phyloP scores from a whole-genome alignment of 2,888 invertebrate species.

The Litoditis marina region DNA sequence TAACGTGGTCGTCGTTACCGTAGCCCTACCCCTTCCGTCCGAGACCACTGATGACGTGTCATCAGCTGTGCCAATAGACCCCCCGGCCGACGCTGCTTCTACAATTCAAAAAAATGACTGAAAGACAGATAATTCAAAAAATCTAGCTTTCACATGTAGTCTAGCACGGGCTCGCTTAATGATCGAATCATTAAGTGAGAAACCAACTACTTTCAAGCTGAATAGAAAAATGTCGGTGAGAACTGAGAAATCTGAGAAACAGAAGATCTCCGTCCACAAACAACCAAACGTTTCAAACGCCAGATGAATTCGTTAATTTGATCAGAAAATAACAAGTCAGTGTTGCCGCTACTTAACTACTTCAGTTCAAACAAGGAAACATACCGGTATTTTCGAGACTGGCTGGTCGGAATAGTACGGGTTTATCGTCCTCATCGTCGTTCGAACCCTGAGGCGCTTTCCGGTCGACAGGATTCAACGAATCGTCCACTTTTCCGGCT shows the following conservation, averaged over 20 bases:
- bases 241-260: too few relatives aligned
- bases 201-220: too few relatives aligned
- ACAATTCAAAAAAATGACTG: neutral
- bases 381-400: constrained; percentile 4
- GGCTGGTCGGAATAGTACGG: neutral
- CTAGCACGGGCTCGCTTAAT: too few relatives aligned
- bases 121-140: too few relatives aligned
- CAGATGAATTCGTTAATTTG: neutral
- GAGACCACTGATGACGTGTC: constrained; percentile 12
- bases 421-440: constrained; percentile 9
- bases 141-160: too few relatives aligned
- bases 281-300: neutral
- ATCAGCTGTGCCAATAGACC: constrained; percentile 13
- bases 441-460: constrained; percentile 8
- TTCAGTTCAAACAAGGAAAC: neutral
- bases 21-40: constrained; percentile 5
- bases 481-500: constrained; percentile 15
- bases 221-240: too few relatives aligned
- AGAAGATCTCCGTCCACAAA: too few relatives aligned
- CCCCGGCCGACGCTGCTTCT: constrained; percentile 22
- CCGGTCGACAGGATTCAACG: constrained; percentile 25
- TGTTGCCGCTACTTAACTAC: neutral
- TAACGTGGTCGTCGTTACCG: constrained; percentile 10
- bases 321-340: too few relatives aligned
- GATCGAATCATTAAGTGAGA: too few relatives aligned